phyloP scores from a whole-genome alignment of 2,888 invertebrate species.

The Pelosia muscerda region DNA sequence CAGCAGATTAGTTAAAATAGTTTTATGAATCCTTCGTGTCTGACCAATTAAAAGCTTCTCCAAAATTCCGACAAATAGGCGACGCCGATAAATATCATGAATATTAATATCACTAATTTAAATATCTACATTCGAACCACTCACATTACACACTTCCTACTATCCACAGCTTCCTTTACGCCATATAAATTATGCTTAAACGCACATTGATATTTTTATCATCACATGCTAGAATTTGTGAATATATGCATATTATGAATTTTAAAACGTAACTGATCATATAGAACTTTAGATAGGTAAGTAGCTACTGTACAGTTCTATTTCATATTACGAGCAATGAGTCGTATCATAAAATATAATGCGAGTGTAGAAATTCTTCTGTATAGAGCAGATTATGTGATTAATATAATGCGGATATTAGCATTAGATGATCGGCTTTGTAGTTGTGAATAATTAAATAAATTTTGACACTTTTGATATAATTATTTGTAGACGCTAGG shows the following conservation, averaged over 20 bases:
- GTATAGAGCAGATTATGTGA: too few species aligned
- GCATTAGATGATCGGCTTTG: too few species aligned
- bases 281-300: not conserved
- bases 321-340: not conserved
- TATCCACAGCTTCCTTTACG: constrained; percentile 16
- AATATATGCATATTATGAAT: constrained; percentile 18
- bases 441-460: too few species aligned
- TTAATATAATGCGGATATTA: too few species aligned
- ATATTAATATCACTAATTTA: constrained; percentile 22
- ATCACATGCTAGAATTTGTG: constrained; percentile 9
- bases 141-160: constrained; percentile 25
- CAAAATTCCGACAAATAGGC: constrained; percentile 13
- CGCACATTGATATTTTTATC: constrained; percentile 9
- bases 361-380: too few species aligned
- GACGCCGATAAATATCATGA: constrained; percentile 23
- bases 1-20: constrained; percentile 6
- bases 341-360: not conserved
- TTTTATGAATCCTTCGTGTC: constrained; percentile 7
- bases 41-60: constrained; percentile 14
- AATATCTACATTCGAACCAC: constrained; percentile 23
- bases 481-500: too few species aligned
- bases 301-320: not conserved
- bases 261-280: constrained; percentile 1
- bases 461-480: too few species aligned
- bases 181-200: constrained; percentile 17